phyloP scores from a whole-genome alignment of 2,888 invertebrate species.

The Sisyra terminalis region DNA sequence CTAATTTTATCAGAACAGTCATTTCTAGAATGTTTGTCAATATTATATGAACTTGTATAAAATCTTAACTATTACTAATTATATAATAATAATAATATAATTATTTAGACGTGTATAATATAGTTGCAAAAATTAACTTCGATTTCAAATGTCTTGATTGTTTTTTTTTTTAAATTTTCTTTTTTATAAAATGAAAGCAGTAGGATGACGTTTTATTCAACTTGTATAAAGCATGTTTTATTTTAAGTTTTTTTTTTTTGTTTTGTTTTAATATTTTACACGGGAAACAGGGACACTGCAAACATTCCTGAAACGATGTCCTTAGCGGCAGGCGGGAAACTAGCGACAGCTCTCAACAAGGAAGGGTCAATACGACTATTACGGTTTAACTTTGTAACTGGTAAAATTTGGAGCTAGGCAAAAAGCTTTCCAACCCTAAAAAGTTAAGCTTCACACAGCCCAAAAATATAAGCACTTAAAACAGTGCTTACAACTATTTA shows the following conservation, averaged over 20 bases:
- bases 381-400: constrained; percentile 10
- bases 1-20: constrained; percentile 4
- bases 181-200: too few species aligned
- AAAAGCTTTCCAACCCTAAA: constrained; percentile 35
- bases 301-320: constrained; percentile 4
- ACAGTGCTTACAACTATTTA: constrained; percentile 36
- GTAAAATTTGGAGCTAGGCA: constrained; percentile 33
- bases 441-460: constrained; percentile 42
- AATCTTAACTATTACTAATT: neutral
- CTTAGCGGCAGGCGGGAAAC: constrained; percentile 7
- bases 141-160: neutral
- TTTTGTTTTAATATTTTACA: too few species aligned
- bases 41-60: neutral
- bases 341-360: constrained; percentile 9
- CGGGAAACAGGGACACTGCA: neutral
- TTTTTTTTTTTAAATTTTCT: too few species aligned
- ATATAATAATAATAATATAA: neutral
- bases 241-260: too few species aligned
- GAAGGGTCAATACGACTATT: constrained; percentile 8
- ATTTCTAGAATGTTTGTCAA: constrained; percentile 2
- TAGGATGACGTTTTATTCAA: too few species aligned
- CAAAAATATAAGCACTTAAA: constrained; percentile 49
- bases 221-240: too few species aligned
- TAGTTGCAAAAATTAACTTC: constrained; percentile 1
- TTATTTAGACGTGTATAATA: neutral